A percentile compares a stretch with the other conserved stretches of the same genome.
phyloP scores from a whole-genome alignment of 2,888 invertebrate species.

The Carabus problematicus region DNA sequence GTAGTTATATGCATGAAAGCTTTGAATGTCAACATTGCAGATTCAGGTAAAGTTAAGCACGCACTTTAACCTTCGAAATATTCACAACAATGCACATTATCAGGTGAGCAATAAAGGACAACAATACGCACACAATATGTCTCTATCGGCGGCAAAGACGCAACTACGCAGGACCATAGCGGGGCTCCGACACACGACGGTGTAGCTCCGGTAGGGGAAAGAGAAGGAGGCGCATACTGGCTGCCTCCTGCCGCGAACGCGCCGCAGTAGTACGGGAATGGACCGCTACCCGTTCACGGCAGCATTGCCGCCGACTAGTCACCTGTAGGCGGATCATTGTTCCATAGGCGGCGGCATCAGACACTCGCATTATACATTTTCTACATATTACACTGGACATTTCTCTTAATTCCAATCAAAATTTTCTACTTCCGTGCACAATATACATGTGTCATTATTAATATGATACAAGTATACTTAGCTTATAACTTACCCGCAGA shows the following conservation, averaged over 20 bases:
- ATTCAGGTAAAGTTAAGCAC: no score
- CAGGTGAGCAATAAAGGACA: no score
- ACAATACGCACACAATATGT: neutral
- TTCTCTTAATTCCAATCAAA: no score
- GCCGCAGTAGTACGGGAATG: slow-evolving; percentile 40
- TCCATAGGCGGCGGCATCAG: slow-evolving; percentile 23
- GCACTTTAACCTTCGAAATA: no score
- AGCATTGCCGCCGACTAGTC: slow-evolving; percentile 43
- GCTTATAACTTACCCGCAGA: no score
- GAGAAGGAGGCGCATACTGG: slow-evolving; percentile 10
- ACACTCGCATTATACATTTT: neutral
- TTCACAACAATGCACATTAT: no score
- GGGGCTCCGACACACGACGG: neutral
- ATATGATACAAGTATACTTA: no score
- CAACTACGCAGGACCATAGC: neutral
- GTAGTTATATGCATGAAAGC: no score
- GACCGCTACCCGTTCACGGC: slow-evolving; percentile 44
- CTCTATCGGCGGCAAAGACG: neutral
- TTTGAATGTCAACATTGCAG: no score
- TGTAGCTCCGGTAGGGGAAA: slow-evolving; percentile 5
- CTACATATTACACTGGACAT: no score
- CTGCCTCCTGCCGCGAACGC: slow-evolving; percentile 29
- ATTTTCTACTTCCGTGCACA: no score
- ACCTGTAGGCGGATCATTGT: slow-evolving; percentile 37
- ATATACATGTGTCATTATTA: no score